phyloP scores from a whole-genome alignment of 2,888 invertebrate species.

The Bellardia bayeri region DNA sequence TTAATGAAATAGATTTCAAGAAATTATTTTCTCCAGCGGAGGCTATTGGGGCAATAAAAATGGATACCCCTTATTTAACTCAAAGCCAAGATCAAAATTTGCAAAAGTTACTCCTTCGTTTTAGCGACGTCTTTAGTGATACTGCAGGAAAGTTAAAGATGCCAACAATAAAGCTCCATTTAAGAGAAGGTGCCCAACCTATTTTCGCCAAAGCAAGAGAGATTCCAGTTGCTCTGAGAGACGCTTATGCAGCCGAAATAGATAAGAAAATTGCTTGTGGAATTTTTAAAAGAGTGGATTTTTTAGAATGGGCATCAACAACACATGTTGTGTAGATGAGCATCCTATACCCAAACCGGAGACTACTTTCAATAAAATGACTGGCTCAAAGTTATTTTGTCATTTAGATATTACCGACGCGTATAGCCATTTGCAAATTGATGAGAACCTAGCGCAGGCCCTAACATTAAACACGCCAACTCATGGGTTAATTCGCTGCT shows the following conservation, averaged over 20 bases:
- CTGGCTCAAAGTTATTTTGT: slow-evolving; percentile 15
- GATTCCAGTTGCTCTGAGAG: slow-evolving; percentile 1
- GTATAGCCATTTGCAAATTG: slow-evolving; percentile 41
- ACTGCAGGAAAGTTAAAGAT: slow-evolving; percentile 31
- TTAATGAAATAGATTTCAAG: slow-evolving; percentile 41
- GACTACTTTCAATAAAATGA: slow-evolving; percentile 22
- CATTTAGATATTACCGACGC: slow-evolving; percentile 49
- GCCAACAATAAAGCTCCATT: slow-evolving; percentile 37
- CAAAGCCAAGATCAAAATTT: background rate
- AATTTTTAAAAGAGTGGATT: slow-evolving; percentile 39
- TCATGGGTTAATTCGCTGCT: slow-evolving; percentile 34
- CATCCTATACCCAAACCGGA: slow-evolving; percentile 27
- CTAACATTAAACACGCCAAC: slow-evolving; percentile 51
- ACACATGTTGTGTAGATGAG: slow-evolving; percentile 54
- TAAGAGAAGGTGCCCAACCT: slow-evolving; percentile 28
- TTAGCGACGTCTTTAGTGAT: too few relatives aligned
- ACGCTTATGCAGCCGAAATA: background rate
- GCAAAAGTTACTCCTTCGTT: background rate
- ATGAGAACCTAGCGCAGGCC: background rate
- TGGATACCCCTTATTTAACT: slow-evolving; percentile 19
- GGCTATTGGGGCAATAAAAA: slow-evolving; percentile 10
- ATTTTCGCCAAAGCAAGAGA: background rate
- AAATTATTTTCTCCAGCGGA: slow-evolving; percentile 39
- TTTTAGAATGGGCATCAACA: slow-evolving; percentile 37
- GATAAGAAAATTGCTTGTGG: background rate